Conservation (phyloP, 2,888 invertebrate species). For the Graphium colonna region DNA sequence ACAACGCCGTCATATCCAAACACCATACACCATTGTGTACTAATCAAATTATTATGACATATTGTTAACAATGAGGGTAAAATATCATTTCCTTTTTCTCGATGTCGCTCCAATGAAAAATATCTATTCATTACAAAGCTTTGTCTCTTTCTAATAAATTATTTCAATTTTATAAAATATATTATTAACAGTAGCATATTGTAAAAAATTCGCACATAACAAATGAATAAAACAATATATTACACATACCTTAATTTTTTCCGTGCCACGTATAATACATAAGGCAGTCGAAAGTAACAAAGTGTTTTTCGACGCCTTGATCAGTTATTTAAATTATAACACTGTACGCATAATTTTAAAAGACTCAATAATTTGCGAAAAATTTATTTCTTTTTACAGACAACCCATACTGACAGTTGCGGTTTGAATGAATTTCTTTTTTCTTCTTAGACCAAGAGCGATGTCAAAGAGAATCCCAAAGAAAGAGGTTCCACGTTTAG, state of each 20-base stretch:
- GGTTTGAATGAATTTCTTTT: conserved; percentile 23
- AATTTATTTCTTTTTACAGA: conserved; percentile 13
- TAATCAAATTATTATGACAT: too few species aligned
- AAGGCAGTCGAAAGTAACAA: conserved; percentile 3
- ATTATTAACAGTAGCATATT: too few species aligned
- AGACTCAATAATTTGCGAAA: conserved; percentile 13
- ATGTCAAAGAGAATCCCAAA: not conserved
- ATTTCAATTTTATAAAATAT: too few species aligned
- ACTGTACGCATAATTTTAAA: conserved; percentile 12
- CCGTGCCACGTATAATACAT: conserved; percentile 9
- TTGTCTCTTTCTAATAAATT: too few species aligned
- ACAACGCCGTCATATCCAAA: too few species aligned
- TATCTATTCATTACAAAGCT: too few species aligned
- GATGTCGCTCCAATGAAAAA: too few species aligned
- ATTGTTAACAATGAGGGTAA: too few species aligned
- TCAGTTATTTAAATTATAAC: not conserved
- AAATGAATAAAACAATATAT: not conserved
- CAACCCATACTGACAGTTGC: conserved; percentile 20
- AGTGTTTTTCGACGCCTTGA: not conserved
- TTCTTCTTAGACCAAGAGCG: not conserved
- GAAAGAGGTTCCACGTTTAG: not conserved
- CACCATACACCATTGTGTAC: too few species aligned
- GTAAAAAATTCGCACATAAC: not conserved
- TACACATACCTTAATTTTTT: conserved; percentile 6
- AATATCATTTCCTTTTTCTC: too few species aligned